A percentile compares a stretch with the other conserved stretches of the same genome.
Evolutionary conservation across 2,888 invertebrate genomes (phyloP).

Genomic region (Drosophila meridiana): DNA sequence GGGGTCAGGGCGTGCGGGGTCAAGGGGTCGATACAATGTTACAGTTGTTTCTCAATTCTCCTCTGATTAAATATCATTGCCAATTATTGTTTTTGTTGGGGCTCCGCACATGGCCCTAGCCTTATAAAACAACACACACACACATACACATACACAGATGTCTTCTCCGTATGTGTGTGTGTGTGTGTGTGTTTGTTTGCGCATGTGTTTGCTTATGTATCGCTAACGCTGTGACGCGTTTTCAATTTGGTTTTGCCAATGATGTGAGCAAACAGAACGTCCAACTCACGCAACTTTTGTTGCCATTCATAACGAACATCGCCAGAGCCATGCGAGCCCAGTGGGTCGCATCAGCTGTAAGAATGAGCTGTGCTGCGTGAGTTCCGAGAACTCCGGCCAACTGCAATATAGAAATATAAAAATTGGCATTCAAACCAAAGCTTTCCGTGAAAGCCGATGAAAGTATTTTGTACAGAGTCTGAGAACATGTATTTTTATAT

Average conservation of each 20-base stretch:
- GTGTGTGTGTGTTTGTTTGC: not conserved
- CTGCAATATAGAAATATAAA: not conserved
- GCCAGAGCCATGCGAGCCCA: not conserved
- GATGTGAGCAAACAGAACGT: conserved; percentile 49
- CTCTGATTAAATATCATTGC: conserved; percentile 48
- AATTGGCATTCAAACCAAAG: not conserved
- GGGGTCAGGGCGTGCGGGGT: not conserved
- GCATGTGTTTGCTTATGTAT: conserved; percentile 32
- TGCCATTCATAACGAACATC: conserved; percentile 10
- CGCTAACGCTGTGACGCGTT: conserved; percentile 44
- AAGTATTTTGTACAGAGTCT: not conserved
- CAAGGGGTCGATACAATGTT: conserved; percentile 17
- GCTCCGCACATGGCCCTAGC: conserved; percentile 4
- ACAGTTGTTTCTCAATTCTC: conserved; percentile 20
- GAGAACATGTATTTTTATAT: not conserved
- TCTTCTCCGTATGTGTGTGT: not conserved
- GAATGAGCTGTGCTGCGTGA: not conserved
- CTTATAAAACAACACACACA: conserved; percentile 1
- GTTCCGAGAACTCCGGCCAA: not conserved
- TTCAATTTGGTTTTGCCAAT: conserved; percentile 51
- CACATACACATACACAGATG: not conserved
- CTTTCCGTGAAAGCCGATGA: not conserved
- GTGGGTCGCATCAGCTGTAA: not conserved
- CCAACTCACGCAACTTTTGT: conserved; percentile 19
- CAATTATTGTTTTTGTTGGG: conserved; percentile 41